These are phyloP conservation scores for Troides aeacus DNA, from an alignment of 2,888 invertebrate species.

Conservation along the genomic window DNA sequence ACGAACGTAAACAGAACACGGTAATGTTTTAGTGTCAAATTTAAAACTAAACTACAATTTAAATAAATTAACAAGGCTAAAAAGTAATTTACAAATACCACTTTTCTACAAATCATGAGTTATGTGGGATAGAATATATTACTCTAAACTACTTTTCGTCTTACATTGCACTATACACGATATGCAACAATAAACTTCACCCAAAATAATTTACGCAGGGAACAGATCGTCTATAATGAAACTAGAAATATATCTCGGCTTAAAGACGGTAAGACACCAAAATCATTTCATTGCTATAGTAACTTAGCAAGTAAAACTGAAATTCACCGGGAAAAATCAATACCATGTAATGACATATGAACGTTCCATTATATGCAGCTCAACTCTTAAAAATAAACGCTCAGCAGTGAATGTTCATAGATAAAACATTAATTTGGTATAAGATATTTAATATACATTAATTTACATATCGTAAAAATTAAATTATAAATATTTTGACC, in stretches of 20 bases:
- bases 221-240: conserved; percentile 8
- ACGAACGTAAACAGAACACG: no score
- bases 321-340: conserved; percentile 29
- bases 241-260: conserved; percentile 13
- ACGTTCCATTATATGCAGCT: conserved; percentile 17
- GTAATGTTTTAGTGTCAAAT: no score
- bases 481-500: no score
- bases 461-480: no score
- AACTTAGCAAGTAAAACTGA: conserved; percentile 22
- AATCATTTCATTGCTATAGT: conserved; percentile 11
- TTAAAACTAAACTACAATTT: no score
- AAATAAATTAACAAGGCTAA: neutral
- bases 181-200: conserved; percentile 1
- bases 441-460: no score
- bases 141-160: conserved; percentile 5
- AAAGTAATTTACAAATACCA: neutral
- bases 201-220: conserved; percentile 6
- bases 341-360: conserved; percentile 7
- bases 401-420: no score
- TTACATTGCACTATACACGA: conserved; percentile 10
- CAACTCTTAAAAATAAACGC: no score
- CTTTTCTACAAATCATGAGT: neutral
- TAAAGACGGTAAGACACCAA: conserved; percentile 2
- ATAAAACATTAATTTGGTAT: no score
- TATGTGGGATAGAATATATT: neutral